Conservation (phyloP, 2,888 invertebrate species). For the Pristionchus fissidentatus region DNA sequence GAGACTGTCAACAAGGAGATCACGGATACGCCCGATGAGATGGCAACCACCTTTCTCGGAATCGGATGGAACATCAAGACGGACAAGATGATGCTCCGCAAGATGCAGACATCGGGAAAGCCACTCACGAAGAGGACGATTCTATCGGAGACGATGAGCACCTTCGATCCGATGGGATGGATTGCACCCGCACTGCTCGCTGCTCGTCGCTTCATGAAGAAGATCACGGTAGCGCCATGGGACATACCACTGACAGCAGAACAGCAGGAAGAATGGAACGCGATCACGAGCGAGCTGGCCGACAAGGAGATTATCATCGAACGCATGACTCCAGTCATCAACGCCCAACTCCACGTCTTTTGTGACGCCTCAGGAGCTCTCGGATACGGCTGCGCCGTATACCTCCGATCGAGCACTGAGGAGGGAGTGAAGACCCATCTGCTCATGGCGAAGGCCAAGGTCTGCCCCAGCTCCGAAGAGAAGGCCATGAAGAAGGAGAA, state of each 20-base stretch:
- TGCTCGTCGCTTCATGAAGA: slow-evolving; percentile 52
- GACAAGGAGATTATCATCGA: not conserved
- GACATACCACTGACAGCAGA: not conserved
- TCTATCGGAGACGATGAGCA: not conserved
- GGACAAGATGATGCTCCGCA: slow-evolving; percentile 44
- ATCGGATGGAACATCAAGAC: slow-evolving; percentile 46
- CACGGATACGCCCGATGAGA: not conserved
- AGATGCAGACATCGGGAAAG: not conserved
- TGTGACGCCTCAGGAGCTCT: slow-evolving; percentile 46
- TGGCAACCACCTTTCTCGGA: slow-evolving; percentile 50
- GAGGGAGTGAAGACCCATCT: not conserved
- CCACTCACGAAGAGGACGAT: slow-evolving; percentile 46
- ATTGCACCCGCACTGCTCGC: slow-evolving; percentile 49
- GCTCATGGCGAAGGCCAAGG: slow-evolving; percentile 49
- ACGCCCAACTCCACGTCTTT: slow-evolving; percentile 42
- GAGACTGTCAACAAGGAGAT: not conserved
- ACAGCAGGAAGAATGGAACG: slow-evolving; percentile 39
- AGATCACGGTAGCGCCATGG: slow-evolving; percentile 45
- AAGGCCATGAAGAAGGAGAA: not conserved
- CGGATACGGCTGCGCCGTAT: slow-evolving; percentile 37
- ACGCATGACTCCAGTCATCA: not conserved
- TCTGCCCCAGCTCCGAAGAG: not conserved
- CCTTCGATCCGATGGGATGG: slow-evolving; percentile 53
- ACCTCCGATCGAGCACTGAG: slow-evolving; percentile 1
- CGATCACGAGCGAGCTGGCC: not conserved